A percentile compares a stretch with the other conserved stretches of the same genome.
These are phyloP conservation scores for Prostheceraeus crozeri DNA, from an alignment of 2,888 invertebrate genomes.

Conservation along the genomic window DNA sequence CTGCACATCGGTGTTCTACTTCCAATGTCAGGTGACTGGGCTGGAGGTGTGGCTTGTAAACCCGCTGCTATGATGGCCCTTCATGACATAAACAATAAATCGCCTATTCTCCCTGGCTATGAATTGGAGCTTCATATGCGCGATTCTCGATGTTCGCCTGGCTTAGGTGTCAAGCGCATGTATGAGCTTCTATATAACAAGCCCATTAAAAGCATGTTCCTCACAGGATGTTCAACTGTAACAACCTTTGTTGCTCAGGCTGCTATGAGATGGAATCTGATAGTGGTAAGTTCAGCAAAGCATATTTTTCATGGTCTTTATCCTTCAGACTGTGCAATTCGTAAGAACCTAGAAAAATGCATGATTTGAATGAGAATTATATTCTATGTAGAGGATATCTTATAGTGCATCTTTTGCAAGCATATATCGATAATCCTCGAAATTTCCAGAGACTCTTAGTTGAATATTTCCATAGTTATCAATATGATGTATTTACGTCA, in stretches of 20 bases:
- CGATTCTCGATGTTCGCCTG: constrained; percentile 97
- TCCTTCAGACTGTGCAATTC: not conserved
- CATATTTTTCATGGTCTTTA: constrained; percentile 10
- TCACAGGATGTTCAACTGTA: constrained; percentile 94
- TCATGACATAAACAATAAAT: constrained; percentile 82
- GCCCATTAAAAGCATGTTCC: constrained; percentile 65
- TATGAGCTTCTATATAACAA: constrained; percentile 85
- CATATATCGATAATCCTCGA: too few species aligned
- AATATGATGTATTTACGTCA: too few species aligned
- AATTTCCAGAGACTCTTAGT: too few species aligned
- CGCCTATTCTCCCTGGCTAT: constrained; percentile 81
- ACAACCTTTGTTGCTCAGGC: constrained; percentile 98
- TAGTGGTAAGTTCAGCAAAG: constrained; percentile 83
- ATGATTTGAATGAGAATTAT: too few species aligned
- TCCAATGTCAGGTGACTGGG: constrained; percentile 95
- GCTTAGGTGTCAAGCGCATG: constrained; percentile 92
- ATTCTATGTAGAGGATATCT: too few species aligned
- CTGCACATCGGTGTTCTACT: constrained; percentile 94
- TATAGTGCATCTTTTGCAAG: too few species aligned
- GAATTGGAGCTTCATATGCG: constrained; percentile 81
- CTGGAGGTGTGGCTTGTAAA: constrained; percentile 93
- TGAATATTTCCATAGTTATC: too few species aligned
- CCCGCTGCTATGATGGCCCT: constrained; percentile 93
- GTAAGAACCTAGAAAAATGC: too few species aligned
- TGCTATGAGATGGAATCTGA: constrained; percentile 98